These are phyloP conservation scores for Patella caerulea DNA, from an alignment of 2,888 invertebrate species.

Conservation along the genomic window DNA sequence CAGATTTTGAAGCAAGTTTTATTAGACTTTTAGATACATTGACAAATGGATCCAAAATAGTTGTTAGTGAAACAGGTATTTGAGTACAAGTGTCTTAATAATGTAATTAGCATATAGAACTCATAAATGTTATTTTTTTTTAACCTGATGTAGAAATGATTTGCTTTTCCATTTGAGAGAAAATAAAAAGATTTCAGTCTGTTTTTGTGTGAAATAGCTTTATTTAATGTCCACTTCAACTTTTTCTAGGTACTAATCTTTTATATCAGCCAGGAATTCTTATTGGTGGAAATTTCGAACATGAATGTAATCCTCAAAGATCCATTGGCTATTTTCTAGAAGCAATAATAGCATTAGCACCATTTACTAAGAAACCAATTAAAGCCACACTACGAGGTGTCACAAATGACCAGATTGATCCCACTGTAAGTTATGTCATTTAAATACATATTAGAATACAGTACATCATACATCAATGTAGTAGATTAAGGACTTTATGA, in stretches of 20 bases:
- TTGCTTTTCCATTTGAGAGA: too few relatives aligned
- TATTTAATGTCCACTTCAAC: not conserved
- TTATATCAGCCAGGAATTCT: conserved; percentile 92
- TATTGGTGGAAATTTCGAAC: conserved; percentile 88
- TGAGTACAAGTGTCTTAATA: too few relatives aligned
- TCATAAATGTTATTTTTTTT: too few relatives aligned
- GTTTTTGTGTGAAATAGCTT: not conserved
- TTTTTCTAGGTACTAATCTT: conserved; percentile 82
- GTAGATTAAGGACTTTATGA: too few relatives aligned
- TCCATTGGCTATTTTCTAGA: conserved; percentile 92
- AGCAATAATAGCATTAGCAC: conserved; percentile 87
- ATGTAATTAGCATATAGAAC: too few relatives aligned
- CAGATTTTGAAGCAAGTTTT: conserved; percentile 90
- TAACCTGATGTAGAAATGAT: too few relatives aligned
- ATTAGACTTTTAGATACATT: conserved; percentile 91
- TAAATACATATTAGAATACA: too few relatives aligned
- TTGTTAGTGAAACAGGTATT: conserved; percentile 85
- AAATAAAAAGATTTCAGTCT: too few relatives aligned
- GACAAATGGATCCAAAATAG: conserved; percentile 89
- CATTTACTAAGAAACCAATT: conserved; percentile 93
- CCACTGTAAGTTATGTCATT: conserved; percentile 66
- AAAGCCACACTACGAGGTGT: conserved; percentile 88
- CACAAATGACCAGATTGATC: conserved; percentile 80
- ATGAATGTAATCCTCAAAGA: conserved; percentile 87
- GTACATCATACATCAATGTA: too few relatives aligned